phyloP scores from a whole-genome alignment of 2,113 vertebrate species.

The Caracal caracal region DNA sequence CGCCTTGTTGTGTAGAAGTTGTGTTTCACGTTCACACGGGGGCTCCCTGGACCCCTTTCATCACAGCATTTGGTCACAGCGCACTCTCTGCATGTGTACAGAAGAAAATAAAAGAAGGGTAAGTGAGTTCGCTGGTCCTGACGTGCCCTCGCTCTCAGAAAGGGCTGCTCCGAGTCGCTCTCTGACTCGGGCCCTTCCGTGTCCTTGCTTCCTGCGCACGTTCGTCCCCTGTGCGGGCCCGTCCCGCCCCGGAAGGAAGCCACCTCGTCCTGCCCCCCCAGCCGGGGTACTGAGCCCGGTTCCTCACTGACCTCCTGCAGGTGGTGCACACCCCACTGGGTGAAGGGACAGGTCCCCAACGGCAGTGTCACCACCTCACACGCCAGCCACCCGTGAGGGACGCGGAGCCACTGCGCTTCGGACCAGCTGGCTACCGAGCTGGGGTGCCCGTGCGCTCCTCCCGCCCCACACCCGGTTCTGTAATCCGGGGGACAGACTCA shows the following conservation, averaged over 20 bases:
- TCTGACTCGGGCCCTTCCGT: accelerated
- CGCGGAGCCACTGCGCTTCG: background rate
- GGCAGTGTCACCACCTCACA: too few relatives aligned
- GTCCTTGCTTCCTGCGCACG: accelerated
- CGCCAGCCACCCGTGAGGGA: accelerated
- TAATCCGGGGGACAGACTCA: accelerated
- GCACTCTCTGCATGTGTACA: background rate
- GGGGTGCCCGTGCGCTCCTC: accelerated
- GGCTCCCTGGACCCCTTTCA: accelerated
- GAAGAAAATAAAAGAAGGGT: background rate
- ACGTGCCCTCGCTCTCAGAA: background rate
- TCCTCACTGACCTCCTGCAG: too few relatives aligned
- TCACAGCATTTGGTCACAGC: background rate
- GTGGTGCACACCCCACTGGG: accelerated
- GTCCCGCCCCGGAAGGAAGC: accelerated
- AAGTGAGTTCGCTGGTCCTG: background rate
- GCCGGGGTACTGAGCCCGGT: accelerated
- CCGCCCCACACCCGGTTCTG: background rate
- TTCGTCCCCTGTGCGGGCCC: accelerated
- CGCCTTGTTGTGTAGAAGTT: accelerated
- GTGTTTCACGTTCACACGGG: accelerated
- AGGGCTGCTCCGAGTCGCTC: accelerated
- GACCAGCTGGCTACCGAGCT: background rate
- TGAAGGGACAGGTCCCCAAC: background rate
- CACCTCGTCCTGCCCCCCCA: background rate